A percentile compares a stretch with the other conserved stretches of the same genome.
These are phyloP conservation scores for Philopotamus ludificatus DNA, from an alignment of 1,140 invertebrate species.

Conservation along the genomic window DNA sequence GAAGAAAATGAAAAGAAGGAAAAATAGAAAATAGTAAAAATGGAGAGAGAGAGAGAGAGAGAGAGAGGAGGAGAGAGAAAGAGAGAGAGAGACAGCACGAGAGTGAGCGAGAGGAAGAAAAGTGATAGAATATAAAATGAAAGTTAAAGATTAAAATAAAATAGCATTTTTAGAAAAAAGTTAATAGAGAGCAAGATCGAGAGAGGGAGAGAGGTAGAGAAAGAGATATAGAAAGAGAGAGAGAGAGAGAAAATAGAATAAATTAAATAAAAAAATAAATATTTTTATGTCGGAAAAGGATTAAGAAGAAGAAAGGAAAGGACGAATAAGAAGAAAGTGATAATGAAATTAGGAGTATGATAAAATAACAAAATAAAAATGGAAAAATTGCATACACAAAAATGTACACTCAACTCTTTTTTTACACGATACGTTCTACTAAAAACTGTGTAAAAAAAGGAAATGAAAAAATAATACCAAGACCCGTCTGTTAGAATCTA, in stretches of 20 bases:
- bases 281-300: not conserved
- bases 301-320: not conserved
- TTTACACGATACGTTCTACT: too few species aligned
- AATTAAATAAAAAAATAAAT: not conserved
- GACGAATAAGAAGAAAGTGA: not conserved
- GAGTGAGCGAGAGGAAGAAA: not conserved
- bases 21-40: not conserved
- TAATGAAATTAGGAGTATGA: not conserved
- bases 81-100: not conserved
- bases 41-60: not conserved
- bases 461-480: too few species aligned
- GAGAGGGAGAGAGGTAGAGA: not conserved
- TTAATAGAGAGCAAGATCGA: not conserved
- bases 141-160: not conserved
- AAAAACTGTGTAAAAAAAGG: too few species aligned
- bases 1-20: not conserved
- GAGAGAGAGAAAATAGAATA: not conserved
- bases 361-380: not conserved
- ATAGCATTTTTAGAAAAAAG: not conserved
- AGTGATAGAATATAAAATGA: not conserved
- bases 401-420: too few species aligned
- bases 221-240: not conserved
- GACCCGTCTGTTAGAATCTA: too few species aligned
- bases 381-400: constrained; percentile 1
- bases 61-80: not conserved